phyloP scores from a whole-genome alignment of 2,113 vertebrate genomes.

The Coregonus clupeaformis region DNA sequence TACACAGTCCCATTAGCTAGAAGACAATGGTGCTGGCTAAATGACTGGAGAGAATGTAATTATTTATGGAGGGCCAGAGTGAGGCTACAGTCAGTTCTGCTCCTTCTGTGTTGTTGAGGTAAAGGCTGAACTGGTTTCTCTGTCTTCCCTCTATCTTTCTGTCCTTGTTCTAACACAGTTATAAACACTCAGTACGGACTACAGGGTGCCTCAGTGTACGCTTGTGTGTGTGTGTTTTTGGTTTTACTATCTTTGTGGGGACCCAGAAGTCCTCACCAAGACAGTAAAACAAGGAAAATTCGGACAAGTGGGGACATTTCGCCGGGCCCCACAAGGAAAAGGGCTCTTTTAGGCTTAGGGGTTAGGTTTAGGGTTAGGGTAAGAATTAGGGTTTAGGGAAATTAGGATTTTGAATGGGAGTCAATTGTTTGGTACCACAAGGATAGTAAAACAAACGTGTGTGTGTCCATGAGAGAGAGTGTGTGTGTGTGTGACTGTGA shows the following conservation, averaged over 20 bases:
- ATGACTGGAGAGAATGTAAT: constrained; percentile 58
- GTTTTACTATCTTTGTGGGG: neutral
- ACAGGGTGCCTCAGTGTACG: neutral
- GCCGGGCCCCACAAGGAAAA: too few relatives aligned
- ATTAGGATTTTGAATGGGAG: too few relatives aligned
- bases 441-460: too few relatives aligned
- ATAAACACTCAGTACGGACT: neutral
- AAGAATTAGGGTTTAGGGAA: constrained; percentile 17
- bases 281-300: too few relatives aligned
- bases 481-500: neutral
- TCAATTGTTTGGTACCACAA: too few relatives aligned
- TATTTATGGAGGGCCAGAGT: constrained; percentile 32
- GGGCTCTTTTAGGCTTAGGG: too few relatives aligned
- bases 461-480: too few relatives aligned
- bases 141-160: neutral
- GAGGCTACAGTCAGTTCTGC: constrained; percentile 3
- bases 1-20: constrained; percentile 68
- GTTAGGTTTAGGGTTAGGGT: too few relatives aligned
- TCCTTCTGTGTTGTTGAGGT: constrained; percentile 10
- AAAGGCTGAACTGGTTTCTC: neutral
- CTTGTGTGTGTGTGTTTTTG: neutral
- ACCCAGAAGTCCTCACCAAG: too few relatives aligned
- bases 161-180: too few relatives aligned
- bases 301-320: too few relatives aligned
- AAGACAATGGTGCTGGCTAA: constrained; percentile 60